A percentile compares a stretch with the other conserved stretches of the same genome.
phyloP scores from a whole-genome alignment of 2,797 vertebrate genomes.

The Lepilemur ruficaudatus region DNA sequence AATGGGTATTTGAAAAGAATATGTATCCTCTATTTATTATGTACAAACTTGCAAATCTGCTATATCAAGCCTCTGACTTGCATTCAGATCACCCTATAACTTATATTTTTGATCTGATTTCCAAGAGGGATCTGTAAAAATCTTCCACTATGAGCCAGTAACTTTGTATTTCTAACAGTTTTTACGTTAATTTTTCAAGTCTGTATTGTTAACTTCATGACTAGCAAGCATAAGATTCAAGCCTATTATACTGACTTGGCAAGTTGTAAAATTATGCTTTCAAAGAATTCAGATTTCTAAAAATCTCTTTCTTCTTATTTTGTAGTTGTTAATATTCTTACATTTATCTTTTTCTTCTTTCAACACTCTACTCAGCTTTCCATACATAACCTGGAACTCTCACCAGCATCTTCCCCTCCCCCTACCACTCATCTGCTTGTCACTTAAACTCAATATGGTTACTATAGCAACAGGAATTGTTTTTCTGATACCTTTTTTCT shows the following conservation, averaged over 20 bases:
- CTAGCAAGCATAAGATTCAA: background rate
- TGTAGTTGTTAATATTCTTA: background rate
- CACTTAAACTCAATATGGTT: background rate
- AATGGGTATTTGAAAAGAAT: background rate
- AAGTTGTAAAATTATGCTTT: slow-evolving; percentile 15
- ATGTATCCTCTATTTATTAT: background rate
- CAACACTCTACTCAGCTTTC: background rate
- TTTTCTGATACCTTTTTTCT: background rate
- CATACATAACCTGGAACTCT: background rate
- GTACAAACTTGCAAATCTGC: background rate
- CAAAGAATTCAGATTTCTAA: slow-evolving; percentile 24
- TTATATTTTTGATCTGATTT: background rate
- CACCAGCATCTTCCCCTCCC: background rate
- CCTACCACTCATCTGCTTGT: background rate
- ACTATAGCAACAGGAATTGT: background rate
- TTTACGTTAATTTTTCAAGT: background rate
- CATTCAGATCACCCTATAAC: background rate
- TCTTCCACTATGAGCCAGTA: background rate
- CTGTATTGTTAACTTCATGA: background rate
- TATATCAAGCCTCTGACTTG: slow-evolving; percentile 26
- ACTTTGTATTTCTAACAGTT: background rate
- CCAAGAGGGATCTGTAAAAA: background rate
- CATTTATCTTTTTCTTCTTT: background rate
- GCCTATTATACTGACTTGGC: background rate
- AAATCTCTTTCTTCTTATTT: background rate